Evolutionary conservation across 2,113 vertebrate genomes (phyloP), one percentile per base, ranked within the genome.

Genomic region (Lipophrys pholis): DNA sequence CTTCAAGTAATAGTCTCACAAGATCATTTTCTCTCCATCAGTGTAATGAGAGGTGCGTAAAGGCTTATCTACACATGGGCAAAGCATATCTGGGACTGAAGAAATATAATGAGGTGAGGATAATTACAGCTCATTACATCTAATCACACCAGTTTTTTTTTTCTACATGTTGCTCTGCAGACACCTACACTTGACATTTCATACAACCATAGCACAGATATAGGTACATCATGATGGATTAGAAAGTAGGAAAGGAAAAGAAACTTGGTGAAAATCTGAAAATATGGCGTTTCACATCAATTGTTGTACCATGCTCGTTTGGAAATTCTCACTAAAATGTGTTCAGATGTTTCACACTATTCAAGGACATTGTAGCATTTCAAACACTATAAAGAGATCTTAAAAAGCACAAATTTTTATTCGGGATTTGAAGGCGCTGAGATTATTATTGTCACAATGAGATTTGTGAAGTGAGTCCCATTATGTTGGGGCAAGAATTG

Each of bases 51-150:
- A 95, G 87, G 30, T 96, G 89, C 67, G 83, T 93, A 1, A 99
- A 99, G 81, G 96, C 97, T 0, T 94, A 95, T 59, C 90, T 97
- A 17, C 95, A 96, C 35, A 96, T 97, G 96, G 96, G 95, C 3
- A 97, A 94, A 89, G 96, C 96, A 64, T 91, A 95, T 83, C 73
- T 95, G 63, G 94, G 90, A 1, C 82, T 97, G 40, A 89, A 92
- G 83, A 89, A 94, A 69, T 96, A 95, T 83, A 52, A 51, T 1
- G 79, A 93, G 94, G 97, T 97, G 52, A 94, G 93, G 51, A 74
- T 49, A 39, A 62, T 73, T 73, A 50, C 14, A 36, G 36, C 38
- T 63, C 35, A 72, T 76, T 68, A 39, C 35, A 73, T 35, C 39
- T 61, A 55, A 75, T 80, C 6, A 50, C 6, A 11, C 6, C 0